Percentiles rank a stretch among this genome's conserved stretches.
Conservation (phyloP, 2,113 vertebrate genomes). For the Oryzias woworae region DNA sequence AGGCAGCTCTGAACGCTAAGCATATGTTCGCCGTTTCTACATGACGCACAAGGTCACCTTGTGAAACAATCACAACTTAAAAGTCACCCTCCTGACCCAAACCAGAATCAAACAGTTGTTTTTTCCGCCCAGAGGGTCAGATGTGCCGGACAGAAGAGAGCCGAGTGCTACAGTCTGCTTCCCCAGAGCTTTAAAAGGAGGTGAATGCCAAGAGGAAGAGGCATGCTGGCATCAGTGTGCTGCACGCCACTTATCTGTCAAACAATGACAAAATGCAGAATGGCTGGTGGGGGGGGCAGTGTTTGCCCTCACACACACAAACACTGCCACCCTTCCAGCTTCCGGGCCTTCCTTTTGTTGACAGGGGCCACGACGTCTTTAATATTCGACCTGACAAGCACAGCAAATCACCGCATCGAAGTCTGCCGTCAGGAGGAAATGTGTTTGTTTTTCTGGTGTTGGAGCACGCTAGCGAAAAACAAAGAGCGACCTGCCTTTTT, state of each 20-base stretch:
- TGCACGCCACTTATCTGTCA: conserved; percentile 41
- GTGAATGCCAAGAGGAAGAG: conserved; percentile 30
- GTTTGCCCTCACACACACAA: conserved; percentile 58
- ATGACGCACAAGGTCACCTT: conserved; percentile 39
- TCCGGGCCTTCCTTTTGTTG: conserved; percentile 63
- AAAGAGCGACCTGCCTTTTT: too few relatives aligned
- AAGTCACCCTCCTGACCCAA: background rate
- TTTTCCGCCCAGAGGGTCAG: conserved; percentile 39
- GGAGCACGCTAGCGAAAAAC: conserved; percentile 13
- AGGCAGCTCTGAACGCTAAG: conserved; percentile 1
- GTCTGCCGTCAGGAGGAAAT: conserved; percentile 55
- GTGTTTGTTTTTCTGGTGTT: conserved; percentile 68
- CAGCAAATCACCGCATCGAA: conserved; percentile 64
- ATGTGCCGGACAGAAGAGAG: conserved; percentile 1
- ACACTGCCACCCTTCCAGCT: conserved; percentile 52
- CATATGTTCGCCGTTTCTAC: conserved; percentile 35
- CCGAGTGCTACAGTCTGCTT: conserved; percentile 6
- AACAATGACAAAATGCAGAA: conserved; percentile 60
- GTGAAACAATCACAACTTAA: background rate
- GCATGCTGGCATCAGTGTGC: conserved; percentile 43
- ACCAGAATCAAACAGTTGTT: conserved; percentile 37
- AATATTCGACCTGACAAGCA: conserved; percentile 72
- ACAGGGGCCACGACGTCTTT: conserved; percentile 62
- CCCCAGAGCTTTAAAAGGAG: conserved; percentile 11
- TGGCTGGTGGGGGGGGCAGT: conserved; percentile 39